Evolutionary conservation across 2,888 invertebrate genomes (phyloP).

Genomic region (Saturnia japonica): DNA sequence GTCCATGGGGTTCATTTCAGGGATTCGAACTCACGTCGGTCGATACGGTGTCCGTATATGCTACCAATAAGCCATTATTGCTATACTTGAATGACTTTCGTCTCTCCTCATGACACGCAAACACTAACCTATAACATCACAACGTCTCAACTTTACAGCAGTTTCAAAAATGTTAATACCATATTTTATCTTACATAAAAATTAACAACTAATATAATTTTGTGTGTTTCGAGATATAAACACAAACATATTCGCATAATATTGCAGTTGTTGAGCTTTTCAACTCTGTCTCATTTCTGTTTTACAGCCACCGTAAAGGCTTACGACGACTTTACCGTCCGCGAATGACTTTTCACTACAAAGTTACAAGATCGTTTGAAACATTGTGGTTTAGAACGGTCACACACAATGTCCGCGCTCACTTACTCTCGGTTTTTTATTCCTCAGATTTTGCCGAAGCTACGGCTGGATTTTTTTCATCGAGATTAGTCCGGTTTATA

Average conservation of each 20-base stretch:
- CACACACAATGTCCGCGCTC: neutral
- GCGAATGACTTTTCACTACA: slow-evolving; percentile 23
- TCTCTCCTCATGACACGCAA: too few species aligned
- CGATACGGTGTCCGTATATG: too few species aligned
- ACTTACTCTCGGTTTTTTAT: neutral
- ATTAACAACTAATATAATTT: neutral
- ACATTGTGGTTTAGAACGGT: slow-evolving; percentile 8
- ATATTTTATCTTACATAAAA: neutral
- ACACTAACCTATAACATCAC: too few species aligned
- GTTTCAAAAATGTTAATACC: neutral
- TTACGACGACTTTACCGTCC: slow-evolving; percentile 26
- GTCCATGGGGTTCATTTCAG: too few species aligned
- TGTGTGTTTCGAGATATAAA: slow-evolving; percentile 23
- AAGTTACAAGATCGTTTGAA: slow-evolving; percentile 12
- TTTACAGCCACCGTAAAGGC: slow-evolving; percentile 42
- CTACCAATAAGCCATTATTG: too few species aligned
- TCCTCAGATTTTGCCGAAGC: neutral
- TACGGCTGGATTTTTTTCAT: neutral
- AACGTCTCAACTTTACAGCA: neutral
- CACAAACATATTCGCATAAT: slow-evolving; percentile 14
- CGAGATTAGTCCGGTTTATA: neutral
- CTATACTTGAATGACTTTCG: too few species aligned
- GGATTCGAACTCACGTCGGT: too few species aligned
- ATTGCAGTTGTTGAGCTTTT: slow-evolving; percentile 18
- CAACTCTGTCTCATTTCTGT: slow-evolving; percentile 28